Evolutionary conservation across 2,797 vertebrate species (phyloP).

Genomic region (Premnoplex brunnescens): DNA sequence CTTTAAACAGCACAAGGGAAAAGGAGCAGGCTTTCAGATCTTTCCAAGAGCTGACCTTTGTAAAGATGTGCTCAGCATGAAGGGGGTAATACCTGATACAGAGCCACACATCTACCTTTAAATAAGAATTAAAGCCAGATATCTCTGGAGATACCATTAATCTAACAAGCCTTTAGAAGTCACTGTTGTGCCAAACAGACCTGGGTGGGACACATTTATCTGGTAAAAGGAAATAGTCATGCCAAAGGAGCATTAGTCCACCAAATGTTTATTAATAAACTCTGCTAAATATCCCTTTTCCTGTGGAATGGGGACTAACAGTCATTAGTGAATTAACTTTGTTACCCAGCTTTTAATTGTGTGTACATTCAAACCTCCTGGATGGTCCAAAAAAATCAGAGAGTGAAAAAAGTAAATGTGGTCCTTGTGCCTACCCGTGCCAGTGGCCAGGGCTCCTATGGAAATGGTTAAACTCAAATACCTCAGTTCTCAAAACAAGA

Average conservation of each 20-base stretch:
- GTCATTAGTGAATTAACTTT: not conserved
- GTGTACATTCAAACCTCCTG: not conserved
- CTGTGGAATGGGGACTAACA: not conserved
- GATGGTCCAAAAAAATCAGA: not conserved
- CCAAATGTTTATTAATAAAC: not conserved
- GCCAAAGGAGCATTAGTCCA: not conserved
- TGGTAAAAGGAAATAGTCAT: constrained; percentile 8
- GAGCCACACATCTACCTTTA: constrained; percentile 63
- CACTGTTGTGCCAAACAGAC: constrained; percentile 57
- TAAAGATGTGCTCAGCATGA: constrained; percentile 67
- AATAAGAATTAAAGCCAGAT: constrained; percentile 66
- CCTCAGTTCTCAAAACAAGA: not conserved
- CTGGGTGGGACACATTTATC: constrained; percentile 27
- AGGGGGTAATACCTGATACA: constrained; percentile 52
- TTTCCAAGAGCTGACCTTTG: constrained; percentile 76
- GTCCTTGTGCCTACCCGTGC: not conserved
- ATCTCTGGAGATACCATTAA: constrained; percentile 67
- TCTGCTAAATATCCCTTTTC: not conserved
- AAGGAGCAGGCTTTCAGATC: constrained; percentile 59
- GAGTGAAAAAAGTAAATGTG: rapidly evolving
- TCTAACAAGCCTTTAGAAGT: constrained; percentile 62
- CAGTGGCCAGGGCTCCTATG: not conserved
- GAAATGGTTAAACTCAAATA: not conserved
- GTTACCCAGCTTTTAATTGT: not conserved
- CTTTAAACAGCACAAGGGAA: constrained; percentile 58